Base-by-base conservation (phyloP, 2,113 vertebrate genomes). In the Sphaerodactylus townsendi region DNA sequence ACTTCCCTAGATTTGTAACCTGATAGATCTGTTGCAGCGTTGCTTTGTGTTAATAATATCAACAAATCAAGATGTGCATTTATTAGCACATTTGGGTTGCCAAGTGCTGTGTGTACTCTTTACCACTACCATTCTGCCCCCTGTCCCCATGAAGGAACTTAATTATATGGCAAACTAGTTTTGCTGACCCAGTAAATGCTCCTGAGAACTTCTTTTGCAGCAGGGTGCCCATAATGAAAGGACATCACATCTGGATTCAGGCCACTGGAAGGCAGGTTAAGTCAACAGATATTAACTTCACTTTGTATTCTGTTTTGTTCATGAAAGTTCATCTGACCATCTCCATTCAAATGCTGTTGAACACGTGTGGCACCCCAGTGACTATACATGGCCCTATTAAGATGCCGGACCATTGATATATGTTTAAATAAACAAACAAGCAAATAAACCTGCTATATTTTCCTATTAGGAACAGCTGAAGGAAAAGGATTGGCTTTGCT, bases 31-130 rank as follows among this genome's bases (percentile, higher is more conserved):
- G 73, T 48, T 50, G 30, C 56, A 65, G 53, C 81, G 10, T 17
- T n/a, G 15, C n/a, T 68, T 46, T 77, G 17, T 23, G 5, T 83
- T 41, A n/a, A 76, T 75, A 83, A 68, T 77, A 76, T 77, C 82
- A 76, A 68, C 82, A 84, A 68, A 77, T 83, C 17, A 69, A 77
- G 68, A 83, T 77, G 82, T 83, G 82, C 73, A 83, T 83, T 76
- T 53, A 83, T 84, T 77, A 84, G 28, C 73, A 69, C 64, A 41
- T 70, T 56, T 56, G 25, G 56, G 35, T 77, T 84, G 82, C 82
- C 48, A 77, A 33, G 28, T 56, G 66, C 64, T 76, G 37, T 64
- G 41, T 41, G 11, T 62, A 65, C 46, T 30, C 21, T 30, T 35
- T 53, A 64, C 46, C 25, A 4, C 59, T 10, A 62, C 59, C 25